phyloP scores from a whole-genome alignment of 2,888 invertebrate species.

The Nipponacmea schrenckii region DNA sequence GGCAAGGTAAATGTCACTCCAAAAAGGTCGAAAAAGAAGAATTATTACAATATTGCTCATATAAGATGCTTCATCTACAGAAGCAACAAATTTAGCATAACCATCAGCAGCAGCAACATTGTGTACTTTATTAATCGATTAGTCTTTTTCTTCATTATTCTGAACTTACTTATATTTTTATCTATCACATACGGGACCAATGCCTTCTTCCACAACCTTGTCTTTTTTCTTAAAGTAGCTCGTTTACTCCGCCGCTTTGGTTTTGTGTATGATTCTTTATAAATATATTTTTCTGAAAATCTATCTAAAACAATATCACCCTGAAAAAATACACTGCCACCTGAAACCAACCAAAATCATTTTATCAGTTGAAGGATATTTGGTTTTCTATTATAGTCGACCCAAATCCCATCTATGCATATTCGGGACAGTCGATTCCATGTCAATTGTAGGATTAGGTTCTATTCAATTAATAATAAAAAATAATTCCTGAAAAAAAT shows the following conservation, averaged over 20 bases:
- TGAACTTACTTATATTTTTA: constrained; percentile 42
- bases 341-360: constrained; percentile 27
- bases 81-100: too few species aligned
- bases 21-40: background rate
- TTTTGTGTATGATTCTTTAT: constrained; percentile 18
- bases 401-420: too few species aligned
- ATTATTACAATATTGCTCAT: background rate
- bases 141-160: too few species aligned
- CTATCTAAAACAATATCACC: constrained; percentile 58
- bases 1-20: too few species aligned
- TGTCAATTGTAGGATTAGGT: too few species aligned
- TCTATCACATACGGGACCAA: constrained; percentile 45
- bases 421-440: too few species aligned
- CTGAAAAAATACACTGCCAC: constrained; percentile 54
- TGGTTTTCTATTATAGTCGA: background rate
- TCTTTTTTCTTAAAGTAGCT: constrained; percentile 41
- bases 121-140: too few species aligned
- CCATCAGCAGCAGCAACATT: too few species aligned
- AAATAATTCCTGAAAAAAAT: too few species aligned
- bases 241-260: constrained; percentile 35
- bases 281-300: constrained; percentile 38
- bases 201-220: constrained; percentile 47
- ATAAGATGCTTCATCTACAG: too few species aligned
- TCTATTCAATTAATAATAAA: too few species aligned
- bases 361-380: background rate